Conservation (phyloP, 92 coral and sea anemone species). For the Pocillopora grandis region DNA sequence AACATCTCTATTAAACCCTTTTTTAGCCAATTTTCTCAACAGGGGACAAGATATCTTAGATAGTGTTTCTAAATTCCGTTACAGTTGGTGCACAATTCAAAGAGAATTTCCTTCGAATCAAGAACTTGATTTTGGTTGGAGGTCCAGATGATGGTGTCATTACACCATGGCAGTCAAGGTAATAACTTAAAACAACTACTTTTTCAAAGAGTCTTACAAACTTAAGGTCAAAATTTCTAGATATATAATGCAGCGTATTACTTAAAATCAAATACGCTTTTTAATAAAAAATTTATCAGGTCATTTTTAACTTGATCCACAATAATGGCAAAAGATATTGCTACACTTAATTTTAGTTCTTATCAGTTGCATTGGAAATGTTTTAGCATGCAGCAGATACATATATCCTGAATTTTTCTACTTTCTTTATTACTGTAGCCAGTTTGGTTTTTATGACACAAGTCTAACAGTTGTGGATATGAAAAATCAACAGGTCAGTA, state of each 20-base stretch:
- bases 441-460: slow-evolving; percentile 78
- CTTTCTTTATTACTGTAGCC: slow-evolving; percentile 49
- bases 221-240: too few relatives aligned
- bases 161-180: slow-evolving; percentile 99
- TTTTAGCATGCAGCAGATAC: background rate
- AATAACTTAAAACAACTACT: background rate
- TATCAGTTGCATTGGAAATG: background rate
- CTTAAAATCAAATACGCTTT: too few relatives aligned
- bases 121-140: slow-evolving; percentile 83
- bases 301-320: too few relatives aligned
- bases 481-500: slow-evolving; percentile 82
- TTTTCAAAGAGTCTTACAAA: too few relatives aligned
- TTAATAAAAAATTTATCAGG: too few relatives aligned
- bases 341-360: too few relatives aligned
- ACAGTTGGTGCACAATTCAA: slow-evolving; percentile 53
- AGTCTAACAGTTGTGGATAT: slow-evolving; percentile 56
- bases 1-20: too few relatives aligned
- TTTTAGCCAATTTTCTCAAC: too few relatives aligned
- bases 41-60: background rate
- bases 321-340: too few relatives aligned
- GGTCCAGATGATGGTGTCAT: slow-evolving; percentile 99
- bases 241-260: too few relatives aligned
- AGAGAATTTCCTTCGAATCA: slow-evolving; percentile 77
- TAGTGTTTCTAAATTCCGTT: background rate
- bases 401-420: background rate